Percentiles rank a stretch among this genome's conserved stretches.
Conservation (phyloP, 2,113 vertebrate species). For the Zosterops borbonicus region DNA sequence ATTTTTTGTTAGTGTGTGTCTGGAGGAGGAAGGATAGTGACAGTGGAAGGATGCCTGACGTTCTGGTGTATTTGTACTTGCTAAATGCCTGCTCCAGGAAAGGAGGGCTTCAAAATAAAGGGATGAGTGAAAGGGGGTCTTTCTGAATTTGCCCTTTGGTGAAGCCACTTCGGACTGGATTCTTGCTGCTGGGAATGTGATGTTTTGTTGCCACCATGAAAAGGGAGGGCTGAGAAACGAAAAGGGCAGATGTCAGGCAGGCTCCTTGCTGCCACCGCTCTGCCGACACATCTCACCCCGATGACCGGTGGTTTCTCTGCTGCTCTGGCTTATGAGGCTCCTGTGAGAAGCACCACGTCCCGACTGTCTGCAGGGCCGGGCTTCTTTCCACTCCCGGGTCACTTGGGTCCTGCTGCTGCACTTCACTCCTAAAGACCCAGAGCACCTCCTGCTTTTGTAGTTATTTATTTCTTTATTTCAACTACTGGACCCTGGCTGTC, state of each 20-base stretch:
- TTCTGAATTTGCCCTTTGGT: not conserved
- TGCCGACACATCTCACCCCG: not conserved
- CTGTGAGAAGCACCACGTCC: not conserved
- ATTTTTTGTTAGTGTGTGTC: slow-evolving; percentile 64
- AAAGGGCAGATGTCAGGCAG: slow-evolving; percentile 21
- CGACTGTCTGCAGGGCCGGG: not conserved
- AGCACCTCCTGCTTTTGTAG: slow-evolving; percentile 31
- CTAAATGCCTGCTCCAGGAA: not conserved
- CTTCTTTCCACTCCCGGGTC: not conserved
- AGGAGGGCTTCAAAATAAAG: not conserved
- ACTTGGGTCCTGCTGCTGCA: not conserved
- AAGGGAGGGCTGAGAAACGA: not conserved
- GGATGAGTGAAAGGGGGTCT: not conserved
- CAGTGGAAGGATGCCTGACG: slow-evolving; percentile 48
- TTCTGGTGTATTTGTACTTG: slow-evolving; percentile 29
- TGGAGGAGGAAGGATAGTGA: slow-evolving; percentile 52
- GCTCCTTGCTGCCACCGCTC: not conserved
- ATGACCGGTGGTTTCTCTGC: not conserved
- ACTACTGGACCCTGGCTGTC: slow-evolving; percentile 34
- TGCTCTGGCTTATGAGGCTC: not conserved
- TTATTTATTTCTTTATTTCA: slow-evolving; percentile 55
- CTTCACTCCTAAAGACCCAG: not conserved
- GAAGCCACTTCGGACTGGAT: not conserved
- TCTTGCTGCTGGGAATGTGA: not conserved
- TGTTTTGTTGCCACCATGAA: not conserved